Base-by-base conservation (phyloP, 2,797 vertebrate species). In the Epinephelus awoara region DNA sequence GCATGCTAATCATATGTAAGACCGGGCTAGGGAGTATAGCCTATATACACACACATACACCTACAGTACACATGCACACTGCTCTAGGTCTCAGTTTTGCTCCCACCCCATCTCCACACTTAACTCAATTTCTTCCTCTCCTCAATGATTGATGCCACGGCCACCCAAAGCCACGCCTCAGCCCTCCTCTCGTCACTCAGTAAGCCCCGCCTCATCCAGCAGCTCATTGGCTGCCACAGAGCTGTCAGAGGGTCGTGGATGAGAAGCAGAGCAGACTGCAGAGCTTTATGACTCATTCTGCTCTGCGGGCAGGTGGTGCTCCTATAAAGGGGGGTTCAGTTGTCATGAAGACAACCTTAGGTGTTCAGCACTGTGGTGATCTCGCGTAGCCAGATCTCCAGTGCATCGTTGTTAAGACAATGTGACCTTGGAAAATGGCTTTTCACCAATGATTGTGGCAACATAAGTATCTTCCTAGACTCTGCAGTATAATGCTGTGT, bases 261-360 rank as follows among this genome's bases (percentile, higher is more conserved):
- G 79, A 78, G 76, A 76, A 79, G 76, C 72, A 81, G 79, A 89
- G 85, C 80, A 79, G 79, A 75, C 80, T 83, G 84, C 88, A 68
- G 81, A 87, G 81, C 81, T 84, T 51, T 63, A 58, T 91, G 90
- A 90, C 79, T 91, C 88, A 90, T 62, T 81, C 75, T 34, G 72
- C 50, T 86, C 78, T 67, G 71, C 81, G 58, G 73, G 72, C 64
- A 56, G 75, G 52, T 82, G 65, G 23, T 54, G 58, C 55, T 80
- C 23, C 71, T 38, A 8, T 3, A 50, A 63, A 6, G 29, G 64
- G 19, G 49, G 14, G 10, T 49, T 67, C 42, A 25, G n/a, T 23
- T 15, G 7, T 5, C 42, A 72, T n/a, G 1, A 58, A 67, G 38
- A 18, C 51, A 11, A 25, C 50, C 52, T 61, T 21, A 44, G 49